These are phyloP conservation scores for Acronicta leporina DNA, from an alignment of 2,888 invertebrate genomes.

Conservation along the genomic window DNA sequence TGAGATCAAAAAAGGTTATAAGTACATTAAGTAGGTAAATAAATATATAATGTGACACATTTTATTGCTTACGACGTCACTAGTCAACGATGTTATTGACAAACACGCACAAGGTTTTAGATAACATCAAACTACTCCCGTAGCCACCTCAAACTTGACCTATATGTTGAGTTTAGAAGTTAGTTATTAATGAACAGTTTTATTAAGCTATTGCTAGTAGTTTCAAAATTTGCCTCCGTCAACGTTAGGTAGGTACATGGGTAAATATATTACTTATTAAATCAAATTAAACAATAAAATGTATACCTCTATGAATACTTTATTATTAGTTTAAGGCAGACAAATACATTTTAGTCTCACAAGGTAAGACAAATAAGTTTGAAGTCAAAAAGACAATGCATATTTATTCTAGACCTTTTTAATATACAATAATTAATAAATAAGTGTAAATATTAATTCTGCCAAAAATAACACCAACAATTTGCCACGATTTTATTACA, in stretches of 20 bases:
- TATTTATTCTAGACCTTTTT: slow-evolving; percentile 33
- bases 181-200: too few relatives aligned
- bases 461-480: slow-evolving; percentile 38
- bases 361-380: slow-evolving; percentile 41
- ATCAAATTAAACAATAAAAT: slow-evolving; percentile 26
- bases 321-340: slow-evolving; percentile 56
- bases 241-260: not conserved
- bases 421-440: slow-evolving; percentile 57
- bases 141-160: too few relatives aligned
- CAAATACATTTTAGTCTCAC: slow-evolving; percentile 43
- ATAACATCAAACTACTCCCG: not conserved
- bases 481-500: slow-evolving; percentile 31
- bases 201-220: too few relatives aligned
- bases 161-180: too few relatives aligned
- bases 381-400: slow-evolving; percentile 50
- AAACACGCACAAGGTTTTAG: not conserved
- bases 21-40: not conserved
- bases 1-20: too few relatives aligned
- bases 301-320: slow-evolving; percentile 52
- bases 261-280: not conserved
- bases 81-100: not conserved
- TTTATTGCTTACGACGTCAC: not conserved
- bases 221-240: too few relatives aligned
- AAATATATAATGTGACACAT: too few relatives aligned
- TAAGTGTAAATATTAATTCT: slow-evolving; percentile 53